Evolutionary conservation across 2,888 invertebrate genomes (phyloP), one percentile per base, ranked within the genome.

Genomic region (Andrena marginata): DNA sequence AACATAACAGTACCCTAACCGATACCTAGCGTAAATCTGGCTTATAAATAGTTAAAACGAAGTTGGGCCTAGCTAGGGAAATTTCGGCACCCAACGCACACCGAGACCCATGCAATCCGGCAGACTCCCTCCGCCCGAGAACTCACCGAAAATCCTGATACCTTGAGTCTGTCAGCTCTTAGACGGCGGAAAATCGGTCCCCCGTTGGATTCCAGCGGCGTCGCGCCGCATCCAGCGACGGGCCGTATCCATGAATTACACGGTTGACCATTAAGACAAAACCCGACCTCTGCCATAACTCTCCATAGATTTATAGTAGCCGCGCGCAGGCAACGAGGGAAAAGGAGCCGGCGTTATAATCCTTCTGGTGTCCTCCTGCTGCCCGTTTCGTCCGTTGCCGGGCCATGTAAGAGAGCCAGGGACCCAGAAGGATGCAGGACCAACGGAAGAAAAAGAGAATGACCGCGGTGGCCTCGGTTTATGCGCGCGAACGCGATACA

Each of bases 201-300:
- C 64, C 51, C 77, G 74, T 74, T 51, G 71, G 62, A 82, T 82
- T 70, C 85, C 81, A 77, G 76, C 75, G 76, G 75, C 72, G 70
- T 85, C 81, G 75, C 75, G 73, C 85, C 84, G 87, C 75, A 82
- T 72, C 80, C 75, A 42, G 75, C 77, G 76, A 76, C 75, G 86
- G 74, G 70, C 76, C 77, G 77, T 62, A 72, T 72, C 82, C 87
- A 91, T 90, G 90, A 92, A 92, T 93, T 90, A 90, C 91, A 91
- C 91, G 90, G 89, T 90, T 90, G 92, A 92, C 93, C 92, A 92
- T 93, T 93, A 92, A 92, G 92, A 93, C 93, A 92, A 93, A 92
- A 92, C 90, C 92, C 86, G 89, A 88, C 86, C 86, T 87, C 89
- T 90, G 91, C 92, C 91, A 91, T 93, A 93, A 93, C 91, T 93